Base-by-base conservation (phyloP, 2,113 vertebrate species). In the Aspiorhynchus laticeps region DNA sequence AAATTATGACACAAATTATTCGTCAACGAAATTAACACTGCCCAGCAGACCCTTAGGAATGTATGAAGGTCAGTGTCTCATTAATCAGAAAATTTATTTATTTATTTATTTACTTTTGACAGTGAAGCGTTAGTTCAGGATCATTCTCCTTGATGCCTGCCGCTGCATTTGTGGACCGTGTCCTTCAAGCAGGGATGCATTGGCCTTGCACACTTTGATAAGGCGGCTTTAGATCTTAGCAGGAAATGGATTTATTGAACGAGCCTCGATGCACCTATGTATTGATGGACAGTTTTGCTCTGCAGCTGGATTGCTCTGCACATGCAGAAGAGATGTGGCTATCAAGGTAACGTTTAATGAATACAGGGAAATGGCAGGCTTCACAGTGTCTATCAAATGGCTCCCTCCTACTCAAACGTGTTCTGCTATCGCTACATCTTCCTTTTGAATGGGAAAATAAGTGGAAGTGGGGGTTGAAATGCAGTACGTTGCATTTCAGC, bases 161-260 rank as follows among this genome's bases (percentile, higher is more conserved):
- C 0, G 21, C 76, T 88, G 48, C 12, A 84, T 88, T 80, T 80
- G 80, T 43, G 43, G 43, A 21, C 36, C 17, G 36, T 78, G 84
- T 36, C 65, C 61, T 83, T 86, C 73, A 83, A 73, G 46, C 46
- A n/a, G 88, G 80, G 12, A 69, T 77, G 59, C 73, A 41, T 53
- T 80, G 74, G 69, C 46, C 51, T 80, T 53, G 53, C 75, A 21
- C 31, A 24, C 83, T 89, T 87, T 85, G 71, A 89, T 87, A 85
- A 87, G 78, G 83, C 53, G 17, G 76, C 86, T 89, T 88, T 80
- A 85, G 87, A 87, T 83, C 84, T 76, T 71, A 9, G 73, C 84
- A 43, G 74, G 85, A 46, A 87, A 85, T 78, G 53, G 85, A 82
- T 85, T 89, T 89, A 89, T 89, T 80, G 85, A 87, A 46, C 61